These are phyloP conservation scores for Buathra laborator DNA, from an alignment of 2,888 invertebrate genomes.

Conservation along the genomic window DNA sequence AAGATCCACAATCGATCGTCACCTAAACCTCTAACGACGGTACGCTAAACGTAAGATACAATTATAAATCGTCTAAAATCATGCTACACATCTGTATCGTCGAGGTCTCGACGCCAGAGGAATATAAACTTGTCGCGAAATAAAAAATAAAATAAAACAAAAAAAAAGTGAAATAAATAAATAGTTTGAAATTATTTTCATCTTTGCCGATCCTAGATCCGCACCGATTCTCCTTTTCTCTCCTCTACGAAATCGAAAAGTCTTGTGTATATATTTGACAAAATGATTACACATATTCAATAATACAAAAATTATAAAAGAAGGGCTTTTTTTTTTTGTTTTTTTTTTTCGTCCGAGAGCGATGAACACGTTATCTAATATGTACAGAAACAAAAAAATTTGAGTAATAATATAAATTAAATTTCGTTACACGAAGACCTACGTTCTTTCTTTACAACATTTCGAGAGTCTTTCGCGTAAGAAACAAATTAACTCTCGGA, in stretches of 20 bases:
- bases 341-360: conserved; percentile 68
- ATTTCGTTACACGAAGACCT: conserved; percentile 64
- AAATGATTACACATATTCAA: conserved; percentile 63
- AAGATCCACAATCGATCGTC: conserved; percentile 71
- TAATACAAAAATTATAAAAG: conserved; percentile 66
- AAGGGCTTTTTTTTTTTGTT: conserved; percentile 35
- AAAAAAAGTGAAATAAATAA: conserved; percentile 66
- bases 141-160: conserved; percentile 54
- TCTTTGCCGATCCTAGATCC: conserved; percentile 68
- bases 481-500: conserved; percentile 67
- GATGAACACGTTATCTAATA: conserved; percentile 77
- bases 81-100: conserved; percentile 74
- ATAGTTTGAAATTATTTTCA: conserved; percentile 67
- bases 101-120: conserved; percentile 62
- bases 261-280: conserved; percentile 57
- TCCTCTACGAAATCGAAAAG: conserved; percentile 45
- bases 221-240: conserved; percentile 50
- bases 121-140: conserved; percentile 66
- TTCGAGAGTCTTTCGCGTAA: conserved; percentile 47
- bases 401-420: conserved; percentile 66
- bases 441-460: conserved; percentile 52
- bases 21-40: conserved; percentile 68
- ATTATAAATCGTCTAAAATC: conserved; percentile 75
- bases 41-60: conserved; percentile 66
- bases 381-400: conserved; percentile 76